Evolutionary conservation across 2,797 vertebrate genomes (phyloP), one percentile per base, ranked within the genome.

Genomic region (Scolopax bukidnonensis): DNA sequence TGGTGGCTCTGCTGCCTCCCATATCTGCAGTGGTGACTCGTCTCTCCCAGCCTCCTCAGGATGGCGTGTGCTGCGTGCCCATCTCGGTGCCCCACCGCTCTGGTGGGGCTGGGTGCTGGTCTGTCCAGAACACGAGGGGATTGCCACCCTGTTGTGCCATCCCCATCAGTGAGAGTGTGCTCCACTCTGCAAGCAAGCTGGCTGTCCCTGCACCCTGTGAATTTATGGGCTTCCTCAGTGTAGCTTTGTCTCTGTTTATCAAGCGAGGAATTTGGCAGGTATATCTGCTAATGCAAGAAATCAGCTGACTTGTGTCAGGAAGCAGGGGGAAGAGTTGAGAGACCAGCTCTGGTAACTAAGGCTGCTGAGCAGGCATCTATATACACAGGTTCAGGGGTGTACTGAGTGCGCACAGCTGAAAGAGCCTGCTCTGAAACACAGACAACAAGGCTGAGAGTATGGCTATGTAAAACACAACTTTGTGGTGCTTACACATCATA

Each of bases 111-210:
- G 38, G 11, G 9, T 70, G 20, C 79, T 41, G 20, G 12, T 70
- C 24, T 20, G 20, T 38, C 41, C 5, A 9, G 67, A 57, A 18
- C 27, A 15, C 1, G 1, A 45, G 43, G 32, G 23, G 10, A 36
- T 57, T 47, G 54, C 12, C 32, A 28, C 10, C 24, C 45, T 11
- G 5, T 59, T 67, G 43, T 67, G 43, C n/a, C 32, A n/a, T 18
- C 20, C 47, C 48, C 1, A 1, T 53, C 63, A 20, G 45, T 0
- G 3, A 67, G 51, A 51, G 43, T 2, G 3, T 10, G 6, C 56
- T 28, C 57, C 6, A 30, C n/a, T 33, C 38, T 51, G 24, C 6
- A 2, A 38, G 84, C 27, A 48, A 54, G 57, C 33, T 0, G 2
- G n/a, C 41, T 5, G 1, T 67, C 50, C 19, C 61, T 79, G 19